Percentiles rank a stretch among this genome's conserved stretches.
phyloP scores from a whole-genome alignment of 2,888 invertebrate genomes.

The Ashinkailepas kermadecensis region DNA sequence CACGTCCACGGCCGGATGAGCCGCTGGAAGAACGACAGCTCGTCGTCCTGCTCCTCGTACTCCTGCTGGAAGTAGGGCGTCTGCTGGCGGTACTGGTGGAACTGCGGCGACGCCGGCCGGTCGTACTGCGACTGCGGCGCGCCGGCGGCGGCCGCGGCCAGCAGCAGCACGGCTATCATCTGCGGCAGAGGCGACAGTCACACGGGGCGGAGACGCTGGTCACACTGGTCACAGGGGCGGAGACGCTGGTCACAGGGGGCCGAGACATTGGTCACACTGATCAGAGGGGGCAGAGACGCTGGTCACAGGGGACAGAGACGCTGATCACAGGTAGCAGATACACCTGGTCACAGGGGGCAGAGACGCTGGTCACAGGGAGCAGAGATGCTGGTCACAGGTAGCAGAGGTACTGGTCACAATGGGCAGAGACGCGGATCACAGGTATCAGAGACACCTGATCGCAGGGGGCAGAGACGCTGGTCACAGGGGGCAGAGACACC shows the following conservation, averaged over 20 bases:
- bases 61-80: not conserved
- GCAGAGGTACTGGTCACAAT: too few relatives aligned
- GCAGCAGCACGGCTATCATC: not conserved
- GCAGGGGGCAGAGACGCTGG: too few relatives aligned
- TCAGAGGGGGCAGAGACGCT: not conserved
- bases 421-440: too few relatives aligned
- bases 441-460: too few relatives aligned
- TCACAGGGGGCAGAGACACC: too few relatives aligned
- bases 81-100: not conserved
- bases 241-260: not conserved
- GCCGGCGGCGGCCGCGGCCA: not conserved
- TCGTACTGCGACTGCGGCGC: not conserved
- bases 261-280: too few relatives aligned
- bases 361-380: not conserved
- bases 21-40: slow-evolving; percentile 15
- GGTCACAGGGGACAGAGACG: too few relatives aligned
- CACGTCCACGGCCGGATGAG: slow-evolving; percentile 7
- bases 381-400: too few relatives aligned
- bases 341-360: not conserved
- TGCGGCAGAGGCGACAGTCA: too few relatives aligned
- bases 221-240: not conserved
- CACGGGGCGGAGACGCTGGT: too few relatives aligned
- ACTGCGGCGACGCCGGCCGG: not conserved
- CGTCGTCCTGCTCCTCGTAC: not conserved
- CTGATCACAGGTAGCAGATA: too few relatives aligned